A percentile compares a stretch with the other conserved stretches of the same genome.
Evolutionary conservation across 64 coral and sea anemone species (phyloP).

Genomic region (Cladopsammia gracilis): DNA sequence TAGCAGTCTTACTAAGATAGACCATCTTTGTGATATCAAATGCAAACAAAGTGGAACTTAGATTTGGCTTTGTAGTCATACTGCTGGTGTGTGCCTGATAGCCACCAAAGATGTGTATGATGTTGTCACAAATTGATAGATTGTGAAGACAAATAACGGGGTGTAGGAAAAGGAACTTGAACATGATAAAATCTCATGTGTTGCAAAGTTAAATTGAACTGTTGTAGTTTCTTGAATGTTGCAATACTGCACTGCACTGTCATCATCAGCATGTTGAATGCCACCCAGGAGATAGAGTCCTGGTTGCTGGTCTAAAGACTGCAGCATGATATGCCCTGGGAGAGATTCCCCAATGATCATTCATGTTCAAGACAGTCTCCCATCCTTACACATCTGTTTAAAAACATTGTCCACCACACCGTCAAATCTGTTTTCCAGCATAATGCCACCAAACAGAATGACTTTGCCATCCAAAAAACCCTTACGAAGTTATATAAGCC

Average conservation of each 20-base stretch:
- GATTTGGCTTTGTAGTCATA: no score
- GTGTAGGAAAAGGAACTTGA: constrained; percentile 5
- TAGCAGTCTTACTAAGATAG: no score
- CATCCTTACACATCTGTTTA: constrained; percentile 7
- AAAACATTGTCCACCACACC: constrained; percentile 35
- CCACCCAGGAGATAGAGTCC: not conserved
- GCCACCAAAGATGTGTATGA: constrained; percentile 47
- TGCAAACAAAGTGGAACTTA: no score
- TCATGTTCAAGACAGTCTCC: not conserved
- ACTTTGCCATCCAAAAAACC: not conserved
- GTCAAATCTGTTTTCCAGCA: not conserved
- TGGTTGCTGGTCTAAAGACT: not conserved
- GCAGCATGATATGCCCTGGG: not conserved
- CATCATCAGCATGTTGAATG: not conserved
- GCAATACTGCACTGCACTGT: not conserved
- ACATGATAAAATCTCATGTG: not conserved
- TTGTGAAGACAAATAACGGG: constrained; percentile 4
- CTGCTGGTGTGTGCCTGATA: not conserved
- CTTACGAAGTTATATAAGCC: no score
- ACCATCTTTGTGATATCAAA: no score
- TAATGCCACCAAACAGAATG: constrained; percentile 24
- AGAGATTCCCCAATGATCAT: not conserved
- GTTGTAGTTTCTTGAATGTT: not conserved
- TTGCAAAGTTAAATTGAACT: not conserved
- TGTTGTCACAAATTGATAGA: not conserved